These are phyloP conservation scores for Dendroctonus valens DNA, from an alignment of 1,140 invertebrate genomes.

Conservation along the genomic window DNA sequence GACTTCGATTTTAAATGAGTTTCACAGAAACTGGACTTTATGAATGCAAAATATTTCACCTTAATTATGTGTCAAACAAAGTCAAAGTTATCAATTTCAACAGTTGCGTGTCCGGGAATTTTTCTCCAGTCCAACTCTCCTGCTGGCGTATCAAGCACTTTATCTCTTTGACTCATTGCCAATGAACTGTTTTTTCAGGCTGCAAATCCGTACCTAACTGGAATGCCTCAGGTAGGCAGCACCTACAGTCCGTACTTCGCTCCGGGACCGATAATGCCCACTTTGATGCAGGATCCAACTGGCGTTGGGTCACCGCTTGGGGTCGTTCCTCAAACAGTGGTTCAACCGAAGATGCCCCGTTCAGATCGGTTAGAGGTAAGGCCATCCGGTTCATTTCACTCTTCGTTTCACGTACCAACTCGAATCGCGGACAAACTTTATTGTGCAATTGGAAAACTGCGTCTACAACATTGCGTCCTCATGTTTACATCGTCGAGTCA, in stretches of 20 bases:
- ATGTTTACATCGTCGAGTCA: background rate
- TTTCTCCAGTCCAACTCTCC: too few relatives aligned
- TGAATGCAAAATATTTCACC: too few relatives aligned
- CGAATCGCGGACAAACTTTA: too few relatives aligned
- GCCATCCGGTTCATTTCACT: conserved; percentile 26
- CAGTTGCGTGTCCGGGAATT: too few relatives aligned
- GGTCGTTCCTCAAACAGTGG: conserved; percentile 79
- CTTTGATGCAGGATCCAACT: conserved; percentile 77
- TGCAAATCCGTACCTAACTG: conserved; percentile 84
- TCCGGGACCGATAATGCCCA: conserved; percentile 81
- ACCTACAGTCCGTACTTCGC: conserved; percentile 86
- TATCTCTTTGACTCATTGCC: too few relatives aligned
- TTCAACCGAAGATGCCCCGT: conserved; percentile 89
- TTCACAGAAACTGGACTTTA: too few relatives aligned
- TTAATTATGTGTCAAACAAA: too few relatives aligned
- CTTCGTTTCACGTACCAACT: background rate
- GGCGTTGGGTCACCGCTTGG: conserved; percentile 65
- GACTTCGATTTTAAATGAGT: too few relatives aligned
- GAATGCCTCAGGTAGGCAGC: conserved; percentile 78
- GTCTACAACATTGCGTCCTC: conserved; percentile 6
- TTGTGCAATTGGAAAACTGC: background rate
- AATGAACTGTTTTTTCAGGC: conserved; percentile 58
- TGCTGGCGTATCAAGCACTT: too few relatives aligned
- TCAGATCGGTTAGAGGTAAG: conserved; percentile 95
- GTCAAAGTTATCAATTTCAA: too few relatives aligned